A percentile compares a stretch with the other conserved stretches of the same genome.
phyloP scores from a whole-genome alignment of 2,888 invertebrate genomes.

The Catocala fraxini region DNA sequence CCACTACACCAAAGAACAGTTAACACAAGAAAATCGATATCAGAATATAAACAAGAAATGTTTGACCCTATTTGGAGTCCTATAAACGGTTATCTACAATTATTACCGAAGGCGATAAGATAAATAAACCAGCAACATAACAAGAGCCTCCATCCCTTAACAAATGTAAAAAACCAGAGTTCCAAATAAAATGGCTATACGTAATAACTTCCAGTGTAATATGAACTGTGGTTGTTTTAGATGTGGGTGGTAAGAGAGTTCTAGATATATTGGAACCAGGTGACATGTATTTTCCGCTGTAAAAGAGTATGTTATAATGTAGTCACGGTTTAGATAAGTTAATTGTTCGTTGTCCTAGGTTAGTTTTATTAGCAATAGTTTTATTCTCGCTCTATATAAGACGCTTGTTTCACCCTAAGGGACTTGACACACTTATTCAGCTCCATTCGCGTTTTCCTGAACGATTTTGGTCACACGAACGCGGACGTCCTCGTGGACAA shows the following conservation, averaged over 20 bases:
- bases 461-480: no score
- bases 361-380: no score
- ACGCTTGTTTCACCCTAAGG: no score
- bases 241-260: background rate
- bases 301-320: no score
- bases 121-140: background rate
- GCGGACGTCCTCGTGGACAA: no score
- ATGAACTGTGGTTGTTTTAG: background rate
- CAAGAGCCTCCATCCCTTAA: background rate
- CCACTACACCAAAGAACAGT: no score
- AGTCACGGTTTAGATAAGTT: background rate
- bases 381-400: no score
- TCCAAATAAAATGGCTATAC: background rate
- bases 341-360: background rate
- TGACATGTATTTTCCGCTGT: no score
- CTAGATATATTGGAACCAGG: background rate
- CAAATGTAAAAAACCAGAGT: background rate
- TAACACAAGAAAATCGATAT: background rate
- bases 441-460: no score
- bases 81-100: slow-evolving; percentile 2
- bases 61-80: background rate
- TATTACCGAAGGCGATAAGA: background rate
- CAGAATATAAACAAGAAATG: background rate
- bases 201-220: background rate
- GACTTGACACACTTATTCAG: no score